Conservation (phyloP, 2,888 invertebrate species). For the Gnatocerus cornutus region DNA sequence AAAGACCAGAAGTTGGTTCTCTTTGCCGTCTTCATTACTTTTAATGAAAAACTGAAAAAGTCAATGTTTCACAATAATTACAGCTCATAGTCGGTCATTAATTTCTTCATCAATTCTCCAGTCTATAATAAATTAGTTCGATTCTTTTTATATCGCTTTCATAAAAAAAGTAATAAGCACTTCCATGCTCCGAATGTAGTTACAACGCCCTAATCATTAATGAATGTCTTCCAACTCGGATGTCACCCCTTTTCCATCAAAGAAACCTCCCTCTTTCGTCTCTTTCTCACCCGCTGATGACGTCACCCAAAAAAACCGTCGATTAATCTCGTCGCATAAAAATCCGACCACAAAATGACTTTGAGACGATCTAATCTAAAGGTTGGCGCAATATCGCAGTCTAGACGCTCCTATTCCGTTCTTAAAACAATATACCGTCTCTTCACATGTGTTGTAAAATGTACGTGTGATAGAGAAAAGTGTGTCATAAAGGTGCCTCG, state of each 20-base stretch:
- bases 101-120: not conserved
- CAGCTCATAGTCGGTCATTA: not conserved
- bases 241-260: not conserved
- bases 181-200: not conserved
- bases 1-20: not conserved
- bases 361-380: slow-evolving; percentile 17
- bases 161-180: slow-evolving; percentile 1
- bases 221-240: not conserved
- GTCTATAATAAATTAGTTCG: not conserved
- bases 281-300: slow-evolving; percentile 1
- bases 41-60: not conserved
- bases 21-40: not conserved
- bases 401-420: slow-evolving; percentile 32
- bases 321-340: slow-evolving; percentile 21
- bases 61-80: not conserved
- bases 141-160: not conserved
- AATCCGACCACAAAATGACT: slow-evolving; percentile 34
- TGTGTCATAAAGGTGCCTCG: slow-evolving; percentile 62
- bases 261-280: not conserved
- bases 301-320: slow-evolving; percentile 6
- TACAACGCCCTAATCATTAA: not conserved
- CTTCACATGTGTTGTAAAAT: slow-evolving; percentile 34
- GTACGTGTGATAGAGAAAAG: slow-evolving; percentile 55
- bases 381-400: slow-evolving; percentile 29
- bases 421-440: slow-evolving; percentile 41